Evolutionary conservation across 2,113 vertebrate genomes (phyloP).

Genomic region (Cottus gobio): DNA sequence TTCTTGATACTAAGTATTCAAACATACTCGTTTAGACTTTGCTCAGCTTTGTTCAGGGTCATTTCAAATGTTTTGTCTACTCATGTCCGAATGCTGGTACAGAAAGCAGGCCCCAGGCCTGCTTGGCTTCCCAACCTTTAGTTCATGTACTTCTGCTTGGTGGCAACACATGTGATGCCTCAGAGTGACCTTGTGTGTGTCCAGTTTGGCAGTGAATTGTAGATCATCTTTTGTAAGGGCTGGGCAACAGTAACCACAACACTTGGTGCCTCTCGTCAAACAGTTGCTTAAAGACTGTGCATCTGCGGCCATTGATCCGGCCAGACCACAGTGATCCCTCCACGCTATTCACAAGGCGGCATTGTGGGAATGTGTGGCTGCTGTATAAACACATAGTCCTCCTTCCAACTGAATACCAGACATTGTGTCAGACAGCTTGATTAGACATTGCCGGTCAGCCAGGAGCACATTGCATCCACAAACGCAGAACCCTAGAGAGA

Average conservation of each 20-base stretch:
- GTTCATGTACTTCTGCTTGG: neutral
- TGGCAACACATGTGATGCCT: neutral
- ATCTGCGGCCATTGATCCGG: conserved; percentile 28
- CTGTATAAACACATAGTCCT: neutral
- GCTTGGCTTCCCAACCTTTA: neutral
- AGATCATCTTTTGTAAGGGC: conserved; percentile 51
- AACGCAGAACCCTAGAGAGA: neutral
- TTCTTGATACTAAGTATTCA: neutral
- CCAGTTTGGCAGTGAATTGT: conserved; percentile 28
- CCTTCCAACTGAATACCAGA: neutral
- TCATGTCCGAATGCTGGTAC: neutral
- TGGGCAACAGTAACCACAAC: conserved; percentile 75
- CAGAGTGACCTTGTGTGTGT: neutral
- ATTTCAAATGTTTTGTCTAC: neutral
- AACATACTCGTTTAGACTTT: neutral
- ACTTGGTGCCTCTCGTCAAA: conserved; percentile 37
- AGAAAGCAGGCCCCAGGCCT: neutral
- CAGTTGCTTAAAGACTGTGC: conserved; percentile 16
- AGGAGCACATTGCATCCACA: neutral
- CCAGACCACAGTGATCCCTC: neutral
- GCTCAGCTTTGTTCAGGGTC: neutral
- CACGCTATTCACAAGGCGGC: neutral
- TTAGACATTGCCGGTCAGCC: neutral
- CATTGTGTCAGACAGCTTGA: conserved; percentile 1
- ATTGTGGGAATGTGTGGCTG: neutral